A percentile compares a stretch with the other conserved stretches of the same genome.
Evolutionary conservation across 2,113 vertebrate species (phyloP).

Genomic region (Xenus cinereus): DNA sequence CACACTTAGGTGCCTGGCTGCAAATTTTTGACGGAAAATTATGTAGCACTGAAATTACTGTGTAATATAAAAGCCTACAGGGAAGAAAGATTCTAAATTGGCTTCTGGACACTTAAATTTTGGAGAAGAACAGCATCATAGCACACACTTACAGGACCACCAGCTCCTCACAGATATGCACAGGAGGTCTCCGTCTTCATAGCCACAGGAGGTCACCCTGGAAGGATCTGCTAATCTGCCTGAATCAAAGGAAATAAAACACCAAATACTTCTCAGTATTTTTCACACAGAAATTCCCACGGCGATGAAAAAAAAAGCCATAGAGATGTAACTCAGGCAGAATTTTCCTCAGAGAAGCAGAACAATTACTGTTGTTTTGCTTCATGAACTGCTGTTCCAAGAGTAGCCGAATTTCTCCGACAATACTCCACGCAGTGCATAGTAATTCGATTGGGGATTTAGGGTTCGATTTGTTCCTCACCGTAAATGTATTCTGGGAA

Average conservation of each 20-base stretch:
- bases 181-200: constrained; percentile 14
- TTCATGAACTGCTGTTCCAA: not conserved
- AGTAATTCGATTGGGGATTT: not conserved
- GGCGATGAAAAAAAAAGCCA: not conserved
- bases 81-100: not conserved
- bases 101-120: not conserved
- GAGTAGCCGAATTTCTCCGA: not conserved
- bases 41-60: not conserved
- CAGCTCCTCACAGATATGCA: constrained; percentile 74
- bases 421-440: not conserved
- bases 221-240: constrained; percentile 74
- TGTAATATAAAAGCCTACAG: not conserved
- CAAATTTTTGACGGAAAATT: not conserved
- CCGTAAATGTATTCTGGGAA: not conserved
- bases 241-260: constrained; percentile 20
- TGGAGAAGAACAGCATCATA: not conserved
- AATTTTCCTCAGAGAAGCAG: not conserved
- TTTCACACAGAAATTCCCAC: not conserved
- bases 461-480: not conserved
- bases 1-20: not conserved
- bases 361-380: not conserved
- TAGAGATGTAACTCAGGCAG: not conserved
- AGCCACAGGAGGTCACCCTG: constrained; percentile 31
- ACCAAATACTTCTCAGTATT: not conserved
- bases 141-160: constrained; percentile 78